Evolutionary conservation across 1,140 invertebrate genomes (phyloP).

Genomic region (Diachasmimorpha longicaudata): DNA sequence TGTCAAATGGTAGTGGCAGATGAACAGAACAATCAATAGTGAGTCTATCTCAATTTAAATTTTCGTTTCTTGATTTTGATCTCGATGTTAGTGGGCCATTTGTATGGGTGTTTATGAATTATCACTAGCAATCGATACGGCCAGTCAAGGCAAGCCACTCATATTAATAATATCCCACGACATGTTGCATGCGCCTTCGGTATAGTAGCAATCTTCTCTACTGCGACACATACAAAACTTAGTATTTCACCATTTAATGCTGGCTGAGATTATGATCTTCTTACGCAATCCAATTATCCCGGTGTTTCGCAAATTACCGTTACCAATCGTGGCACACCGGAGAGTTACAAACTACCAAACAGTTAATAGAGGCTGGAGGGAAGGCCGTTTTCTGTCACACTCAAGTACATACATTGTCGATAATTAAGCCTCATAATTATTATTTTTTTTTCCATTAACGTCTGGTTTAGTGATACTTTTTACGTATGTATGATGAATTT

Average conservation of each 20-base stretch:
- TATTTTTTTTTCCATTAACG: neutral
- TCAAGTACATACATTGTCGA: constrained; percentile 2
- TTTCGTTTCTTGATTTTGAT: neutral
- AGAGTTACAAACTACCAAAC: constrained; percentile 13
- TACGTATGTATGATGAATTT: neutral
- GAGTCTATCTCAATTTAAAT: neutral
- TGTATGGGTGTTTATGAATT: constrained; percentile 51
- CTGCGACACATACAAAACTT: constrained; percentile 1
- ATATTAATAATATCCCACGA: constrained; percentile 35
- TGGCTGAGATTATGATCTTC: constrained; percentile 41
- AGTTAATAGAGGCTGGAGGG: neutral
- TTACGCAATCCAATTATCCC: constrained; percentile 51
- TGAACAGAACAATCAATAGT: neutral
- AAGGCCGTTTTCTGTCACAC: constrained; percentile 9
- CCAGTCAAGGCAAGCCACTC: constrained; percentile 54
- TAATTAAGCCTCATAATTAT: neutral
- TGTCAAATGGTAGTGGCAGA: neutral
- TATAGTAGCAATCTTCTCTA: neutral
- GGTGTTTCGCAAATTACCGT: constrained; percentile 48
- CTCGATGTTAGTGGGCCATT: constrained; percentile 25
- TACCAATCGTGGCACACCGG: constrained; percentile 36
- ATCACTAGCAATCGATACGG: constrained; percentile 51
- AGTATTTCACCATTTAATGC: constrained; percentile 24
- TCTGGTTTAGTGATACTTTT: neutral
- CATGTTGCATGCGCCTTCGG: neutral